Percentiles rank a stretch among this genome's conserved stretches.
These are phyloP conservation scores for Philypnodon macrostomus DNA, from an alignment of 2,797 vertebrate genomes.

Conservation along the genomic window DNA sequence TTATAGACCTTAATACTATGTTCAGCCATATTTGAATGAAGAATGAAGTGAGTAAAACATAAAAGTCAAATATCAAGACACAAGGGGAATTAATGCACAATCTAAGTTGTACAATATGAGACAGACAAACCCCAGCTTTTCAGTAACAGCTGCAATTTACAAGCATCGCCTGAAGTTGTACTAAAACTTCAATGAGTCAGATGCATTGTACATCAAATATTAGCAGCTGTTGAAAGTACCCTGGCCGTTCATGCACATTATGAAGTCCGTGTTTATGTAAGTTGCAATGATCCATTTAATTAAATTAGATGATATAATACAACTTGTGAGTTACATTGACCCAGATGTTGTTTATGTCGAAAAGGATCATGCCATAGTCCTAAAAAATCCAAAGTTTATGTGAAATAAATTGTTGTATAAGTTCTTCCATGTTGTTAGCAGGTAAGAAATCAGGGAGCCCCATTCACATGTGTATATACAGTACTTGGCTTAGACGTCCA, in stretches of 20 bases:
- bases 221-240: neutral
- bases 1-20: neutral
- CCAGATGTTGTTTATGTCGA: conserved; percentile 13
- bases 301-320: neutral
- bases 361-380: conserved; percentile 7
- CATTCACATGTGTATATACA: neutral
- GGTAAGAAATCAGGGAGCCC: neutral
- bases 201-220: conserved; percentile 9
- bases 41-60: neutral
- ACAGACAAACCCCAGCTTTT: too few species aligned
- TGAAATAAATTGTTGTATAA: conserved; percentile 1
- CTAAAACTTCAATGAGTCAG: neutral
- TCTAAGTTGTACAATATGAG: too few species aligned
- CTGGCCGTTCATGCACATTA: neutral
- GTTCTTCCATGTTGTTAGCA: conserved; percentile 28
- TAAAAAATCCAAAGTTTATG: conserved; percentile 3
- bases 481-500: neutral
- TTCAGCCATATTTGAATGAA: neutral
- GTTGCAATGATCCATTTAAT: neutral
- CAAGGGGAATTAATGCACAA: neutral
- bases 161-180: neutral
- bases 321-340: conserved; percentile 1
- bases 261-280: neutral
- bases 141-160: neutral
- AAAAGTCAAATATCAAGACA: neutral